Base-by-base conservation (phyloP, 1,140 invertebrate species). In the Acarapis woodi region DNA sequence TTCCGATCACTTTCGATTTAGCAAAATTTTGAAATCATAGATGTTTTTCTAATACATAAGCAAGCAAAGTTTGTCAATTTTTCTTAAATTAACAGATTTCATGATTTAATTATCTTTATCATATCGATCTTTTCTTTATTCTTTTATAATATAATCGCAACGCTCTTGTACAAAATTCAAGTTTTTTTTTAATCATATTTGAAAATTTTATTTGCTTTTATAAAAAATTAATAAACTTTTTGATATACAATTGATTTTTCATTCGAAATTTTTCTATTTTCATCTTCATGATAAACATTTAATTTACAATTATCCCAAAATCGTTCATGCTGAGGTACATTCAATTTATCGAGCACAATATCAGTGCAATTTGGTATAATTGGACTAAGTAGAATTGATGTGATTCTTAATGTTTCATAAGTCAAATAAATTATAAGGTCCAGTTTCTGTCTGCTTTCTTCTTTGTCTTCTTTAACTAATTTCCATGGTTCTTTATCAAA, bases 401-500 rank as follows among this genome's bases (percentile, higher is more conserved):
- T 64, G 20, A 80, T 64, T 48, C 80, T 63, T 16, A 80, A 52
- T 2, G 69, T 68, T 59, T 94, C 85, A 51, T 93, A 59, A 30
- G 71, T 67, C 12, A 93, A 49, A 48, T 74, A 70, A 37, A 93
- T 59, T 14, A 87, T 62, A 15, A 64, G 64, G 42, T 72, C 60
- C 8, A 90, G 52, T 45, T 72, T 42, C 10, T 50, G 42, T 52
- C 34, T 55, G 48, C 49, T 42, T 8, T 44, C 37, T n/a, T 48
- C 30, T 12, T 42, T 20, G 1, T 38, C 32, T 8, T 48, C 22
- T 45, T 71, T 68, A n/a, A 59, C 63, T 32, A 94, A 59, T 43
- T 69, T 61, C 88, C 88, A 96, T 0, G 87, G 85, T 53, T 73
- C 68, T 38, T 71, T 62, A 4, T 67, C 55, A 46, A 88, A 68